A percentile compares a stretch with the other conserved stretches of the same genome.
Conservation (phyloP, 1,140 invertebrate species). For the Rhopalosiphum padi region DNA sequence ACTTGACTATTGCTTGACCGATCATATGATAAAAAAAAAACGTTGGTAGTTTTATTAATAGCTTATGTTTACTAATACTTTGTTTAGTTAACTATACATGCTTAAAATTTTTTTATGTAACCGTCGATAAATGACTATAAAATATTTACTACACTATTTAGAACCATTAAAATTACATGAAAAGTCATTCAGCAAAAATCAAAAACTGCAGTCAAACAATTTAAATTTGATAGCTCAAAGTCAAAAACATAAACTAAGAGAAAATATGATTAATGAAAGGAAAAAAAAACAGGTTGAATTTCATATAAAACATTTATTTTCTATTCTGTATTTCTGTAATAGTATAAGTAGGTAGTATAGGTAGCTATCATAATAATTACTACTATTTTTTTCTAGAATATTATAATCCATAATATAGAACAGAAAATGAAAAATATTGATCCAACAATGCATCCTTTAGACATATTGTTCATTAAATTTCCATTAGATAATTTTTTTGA, state of each 20-base stretch:
- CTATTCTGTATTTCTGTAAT: neutral
- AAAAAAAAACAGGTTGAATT: neutral
- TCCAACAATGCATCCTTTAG: neutral
- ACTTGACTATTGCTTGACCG: neutral
- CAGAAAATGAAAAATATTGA: neutral
- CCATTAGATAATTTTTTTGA: neutral
- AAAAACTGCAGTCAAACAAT: neutral
- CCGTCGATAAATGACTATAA: neutral
- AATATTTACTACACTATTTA: neutral
- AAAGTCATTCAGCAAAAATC: neutral
- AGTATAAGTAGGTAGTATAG: neutral
- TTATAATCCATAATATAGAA: neutral
- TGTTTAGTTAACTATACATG: neutral
- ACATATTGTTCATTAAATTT: neutral
- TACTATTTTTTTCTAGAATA: neutral
- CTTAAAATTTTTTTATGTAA: too few species aligned
- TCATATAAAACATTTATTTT: neutral
- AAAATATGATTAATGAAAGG: constrained; percentile 1
- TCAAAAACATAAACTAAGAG: neutral
- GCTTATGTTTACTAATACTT: neutral
- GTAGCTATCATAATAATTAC: too few species aligned
- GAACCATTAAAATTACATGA: neutral
- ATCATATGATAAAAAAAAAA: neutral
- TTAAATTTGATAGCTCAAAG: neutral
- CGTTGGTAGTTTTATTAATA: neutral